Base-by-base conservation (phyloP, 2,888 invertebrate genomes). In the Zygogramma bicolorata region DNA sequence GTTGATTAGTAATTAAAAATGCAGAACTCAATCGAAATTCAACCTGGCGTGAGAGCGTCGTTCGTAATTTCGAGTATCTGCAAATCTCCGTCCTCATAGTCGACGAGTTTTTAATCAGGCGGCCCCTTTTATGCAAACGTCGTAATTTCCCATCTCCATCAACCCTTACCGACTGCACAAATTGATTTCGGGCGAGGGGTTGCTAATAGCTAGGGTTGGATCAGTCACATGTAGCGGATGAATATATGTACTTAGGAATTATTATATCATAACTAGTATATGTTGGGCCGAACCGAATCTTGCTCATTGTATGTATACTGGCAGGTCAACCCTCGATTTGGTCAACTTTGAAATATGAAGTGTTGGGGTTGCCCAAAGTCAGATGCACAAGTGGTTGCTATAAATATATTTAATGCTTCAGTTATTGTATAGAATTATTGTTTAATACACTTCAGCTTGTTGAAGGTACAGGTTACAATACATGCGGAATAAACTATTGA, bases 361-460 rank as follows among this genome's bases (percentile, higher is more conserved):
- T 75, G 73, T 74, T 79, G 74, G 79, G 85, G 85, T 84, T 85
- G 83, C 79, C 80, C 81, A 74, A 85, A 86, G 86, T 86, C 87
- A 86, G 85, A 85, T 86, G 86, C 83, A 84, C 85, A 87, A 87
- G 87, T 87, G 87, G 84, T 83, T 81, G 80, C 81, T 82, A 84
- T 86, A 85, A 86, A 85, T 85, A 83, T 83, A 83, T 84, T 85
- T 85, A 85, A 85, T 86, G 85, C 83, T 79, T 82, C 81, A 80
- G 80, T 85, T 84, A 84, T 82, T 84, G 82, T 83, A 80, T 80
- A 77, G 82, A 81, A 83, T 83, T 83, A 78, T 77, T 75, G 74
- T 75, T 75, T 77, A 73, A 74, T 75, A 58, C 75, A 77, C 77
- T 74, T 70, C 66, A 72, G 71, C 69, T 67, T 58, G 66, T 65